A percentile compares a stretch with the other conserved stretches of the same genome.
These are phyloP conservation scores for Leucoma salicis DNA, from an alignment of 2,888 invertebrate species.

Conservation along the genomic window DNA sequence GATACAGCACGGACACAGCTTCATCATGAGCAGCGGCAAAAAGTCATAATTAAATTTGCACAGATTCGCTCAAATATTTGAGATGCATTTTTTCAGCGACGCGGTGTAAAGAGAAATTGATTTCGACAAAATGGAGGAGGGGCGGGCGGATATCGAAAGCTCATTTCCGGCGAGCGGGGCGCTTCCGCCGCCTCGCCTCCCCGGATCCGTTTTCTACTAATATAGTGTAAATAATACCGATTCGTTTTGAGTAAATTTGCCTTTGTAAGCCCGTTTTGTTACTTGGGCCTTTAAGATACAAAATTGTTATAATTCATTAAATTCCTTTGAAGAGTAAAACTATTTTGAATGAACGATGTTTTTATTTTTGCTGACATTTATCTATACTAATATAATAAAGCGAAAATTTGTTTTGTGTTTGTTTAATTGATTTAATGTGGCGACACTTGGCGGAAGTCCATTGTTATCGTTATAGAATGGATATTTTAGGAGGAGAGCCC, in stretches of 20 bases:
- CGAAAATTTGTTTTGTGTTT: too few relatives aligned
- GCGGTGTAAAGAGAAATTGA: constrained; percentile 62
- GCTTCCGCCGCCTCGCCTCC: constrained; percentile 39
- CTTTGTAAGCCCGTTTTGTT: constrained; percentile 23
- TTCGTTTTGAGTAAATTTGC: constrained; percentile 34
- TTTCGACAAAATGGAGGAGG: constrained; percentile 60
- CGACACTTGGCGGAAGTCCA: too few relatives aligned
- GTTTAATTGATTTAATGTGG: too few relatives aligned
- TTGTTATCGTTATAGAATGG: too few relatives aligned
- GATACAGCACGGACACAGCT: neutral
- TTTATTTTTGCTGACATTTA: neutral
- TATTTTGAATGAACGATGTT: neutral
- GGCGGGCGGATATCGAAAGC: constrained; percentile 65
- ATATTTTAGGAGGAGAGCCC: too few relatives aligned
- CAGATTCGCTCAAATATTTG: constrained; percentile 36
- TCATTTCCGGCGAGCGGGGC: constrained; percentile 62
- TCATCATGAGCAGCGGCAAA: constrained; percentile 9
- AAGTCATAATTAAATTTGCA: constrained; percentile 31
- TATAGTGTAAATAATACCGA: constrained; percentile 40
- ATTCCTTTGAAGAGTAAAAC: constrained; percentile 5
- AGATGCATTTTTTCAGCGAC: constrained; percentile 39
- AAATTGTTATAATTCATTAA: constrained; percentile 23
- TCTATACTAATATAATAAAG: too few relatives aligned
- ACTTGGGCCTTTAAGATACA: constrained; percentile 14
- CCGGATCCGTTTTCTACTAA: constrained; percentile 31